Base-by-base conservation (phyloP, 2,888 invertebrate species). In the Pogonocherus hispidulus region DNA sequence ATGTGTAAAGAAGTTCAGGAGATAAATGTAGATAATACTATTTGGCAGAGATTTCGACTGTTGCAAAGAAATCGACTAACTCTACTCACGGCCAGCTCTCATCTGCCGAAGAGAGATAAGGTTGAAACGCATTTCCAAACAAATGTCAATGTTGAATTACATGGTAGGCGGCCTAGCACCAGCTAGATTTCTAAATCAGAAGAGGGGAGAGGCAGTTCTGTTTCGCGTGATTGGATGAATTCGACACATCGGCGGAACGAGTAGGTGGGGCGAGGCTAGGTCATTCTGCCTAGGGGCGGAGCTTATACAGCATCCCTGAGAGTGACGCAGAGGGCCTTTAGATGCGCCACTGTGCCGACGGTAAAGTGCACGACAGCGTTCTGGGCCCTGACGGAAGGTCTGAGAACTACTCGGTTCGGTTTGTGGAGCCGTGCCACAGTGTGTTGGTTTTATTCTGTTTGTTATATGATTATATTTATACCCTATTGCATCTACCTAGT, bases 251-350 rank as follows among this genome's bases (percentile, higher is more conserved):
- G 55, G 51, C 67, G 76, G 73, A 72, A 63, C 66, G 66, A 56
- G 73, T 52, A 72, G 82, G 82, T 77, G 82, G 80, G 73, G 74
- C 73, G 32, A 32, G 71, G 71, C 66, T 81, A 73, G n/a, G 75
- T 80, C 80, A 70, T 71, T 75, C 77, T 72, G 75, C 77, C 72
- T 68, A 47, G 20, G 52, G 76, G 76, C 66, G 84, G 76, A 74
- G 81, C 80, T 65, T 79, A 60, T 67, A 73, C 85, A 84, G 84
- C 84, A 84, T 85, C 84, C 84, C 82, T 80, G 81, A 76, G 78
- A 78, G 76, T 79, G 80, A 76, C 76, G 78, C 77, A 77, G 71
- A 72, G 78, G 75, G 75, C 75, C 71, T 73, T 76, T 80, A 81
- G 82, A 83, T 79, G 81, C 78, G 79, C 76, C 76, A 73, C 75